Evolutionary conservation across 2,888 invertebrate species (phyloP), one percentile per base, ranked within the genome.

Genomic region (Macrophya annulata): DNA sequence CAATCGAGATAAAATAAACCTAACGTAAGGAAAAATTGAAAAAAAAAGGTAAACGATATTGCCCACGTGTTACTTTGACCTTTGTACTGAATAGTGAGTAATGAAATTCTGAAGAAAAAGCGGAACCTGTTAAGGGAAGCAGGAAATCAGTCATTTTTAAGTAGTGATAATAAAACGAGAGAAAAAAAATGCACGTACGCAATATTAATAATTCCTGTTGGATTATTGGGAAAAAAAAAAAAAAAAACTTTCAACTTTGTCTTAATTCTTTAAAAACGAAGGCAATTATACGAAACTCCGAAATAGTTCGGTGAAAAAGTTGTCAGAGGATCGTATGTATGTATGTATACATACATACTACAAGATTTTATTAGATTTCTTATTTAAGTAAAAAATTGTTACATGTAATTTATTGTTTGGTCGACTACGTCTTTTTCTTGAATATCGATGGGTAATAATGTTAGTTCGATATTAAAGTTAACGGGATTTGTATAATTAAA

Each of bases 361-460:
- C 9, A 25, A 45, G 45, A 45, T 37, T 31, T 68, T 17, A 37
- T 68, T 37, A 31, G 68, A 68, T 68, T 68, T 68, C 68, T 25
- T 4, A 37, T 12, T 17, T 10, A 17, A 12, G 25, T 17, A 37
- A 31, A 31, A 31, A 68, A 68, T 68, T 12, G 25, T 62, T 8
- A 21, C 21, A n/a, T 45, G 72, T 72, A 21, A 72, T 43, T 74
- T 74, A 74, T 74, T 25, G 72, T 21, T 74, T 45, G 12, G 43
- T 74, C 72, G 72, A 74, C 45, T 45, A 74, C 21, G 45, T 45
- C 45, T 74, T 74, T 43, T 74, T 72, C 72, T 72, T 72, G 45
- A 43, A 72, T 72, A 72, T 72, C 72, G 72, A 72, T 45, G 72
- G 72, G 8, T 71, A 72, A 72, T 72, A n/a, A 72, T 72, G 10